phyloP scores from a whole-genome alignment of 2,888 invertebrate species.

The Helicoverpa assulta region DNA sequence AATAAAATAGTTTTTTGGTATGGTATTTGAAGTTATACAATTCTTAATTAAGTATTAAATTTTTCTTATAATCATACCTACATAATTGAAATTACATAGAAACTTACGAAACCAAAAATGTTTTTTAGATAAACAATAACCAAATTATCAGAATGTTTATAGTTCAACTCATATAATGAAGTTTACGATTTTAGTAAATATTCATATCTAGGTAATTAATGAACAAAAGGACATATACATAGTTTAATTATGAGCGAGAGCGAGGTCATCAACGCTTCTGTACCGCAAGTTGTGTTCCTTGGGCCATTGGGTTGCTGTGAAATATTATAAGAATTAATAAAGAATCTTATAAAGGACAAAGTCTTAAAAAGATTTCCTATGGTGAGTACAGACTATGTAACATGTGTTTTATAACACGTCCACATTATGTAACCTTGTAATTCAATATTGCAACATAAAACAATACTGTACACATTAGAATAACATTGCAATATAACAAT shows the following conservation, averaged over 20 bases:
- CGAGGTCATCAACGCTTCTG: slow-evolving; percentile 85
- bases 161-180: not conserved
- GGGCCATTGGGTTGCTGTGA: slow-evolving; percentile 89
- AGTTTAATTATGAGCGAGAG: slow-evolving; percentile 72
- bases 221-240: not conserved
- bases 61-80: not conserved
- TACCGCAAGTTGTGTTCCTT: slow-evolving; percentile 86
- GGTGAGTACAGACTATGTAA: too few relatives aligned
- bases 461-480: too few relatives aligned
- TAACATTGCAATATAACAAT: too few relatives aligned
- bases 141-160: too few relatives aligned
- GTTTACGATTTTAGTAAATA: not conserved
- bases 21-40: not conserved
- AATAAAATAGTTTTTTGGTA: not conserved
- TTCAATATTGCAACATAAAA: too few relatives aligned
- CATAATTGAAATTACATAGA: too few relatives aligned
- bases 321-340: slow-evolving; percentile 14
- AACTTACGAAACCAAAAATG: too few relatives aligned
- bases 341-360: too few relatives aligned
- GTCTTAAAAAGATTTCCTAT: too few relatives aligned
- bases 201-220: slow-evolving; percentile 4
- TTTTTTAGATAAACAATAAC: too few relatives aligned
- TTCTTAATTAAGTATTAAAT: not conserved
- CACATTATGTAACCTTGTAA: too few relatives aligned
- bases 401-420: too few relatives aligned